Conservation (phyloP, 2,113 vertebrate genomes). For the Pollimyrus isidori region DNA sequence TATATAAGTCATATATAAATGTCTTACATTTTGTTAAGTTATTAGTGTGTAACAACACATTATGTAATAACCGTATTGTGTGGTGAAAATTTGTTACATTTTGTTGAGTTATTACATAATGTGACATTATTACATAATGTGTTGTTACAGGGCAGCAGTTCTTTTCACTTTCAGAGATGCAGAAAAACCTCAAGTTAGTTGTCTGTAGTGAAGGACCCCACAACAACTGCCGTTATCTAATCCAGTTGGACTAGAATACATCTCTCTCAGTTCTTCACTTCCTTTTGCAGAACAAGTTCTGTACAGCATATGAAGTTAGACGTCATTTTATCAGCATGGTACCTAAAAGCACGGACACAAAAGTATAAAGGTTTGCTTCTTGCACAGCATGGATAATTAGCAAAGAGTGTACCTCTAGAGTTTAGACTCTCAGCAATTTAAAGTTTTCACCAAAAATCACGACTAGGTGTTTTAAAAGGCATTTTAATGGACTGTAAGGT, state of each 20-base stretch:
- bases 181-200: not conserved
- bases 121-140: not conserved
- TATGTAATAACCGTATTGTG: not conserved
- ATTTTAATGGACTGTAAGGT: not conserved
- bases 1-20: not conserved
- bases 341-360: not conserved
- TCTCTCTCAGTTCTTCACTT: not conserved
- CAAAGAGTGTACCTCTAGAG: not conserved
- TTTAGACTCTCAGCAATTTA: not conserved
- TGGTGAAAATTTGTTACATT: not conserved
- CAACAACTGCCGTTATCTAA: not conserved
- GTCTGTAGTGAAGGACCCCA: not conserved
- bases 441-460: not conserved
- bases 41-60: not conserved
- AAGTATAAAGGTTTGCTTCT: not conserved
- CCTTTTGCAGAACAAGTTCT: not conserved
- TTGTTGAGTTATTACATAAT: not conserved
- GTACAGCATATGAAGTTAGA: not conserved
- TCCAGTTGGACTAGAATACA: not conserved
- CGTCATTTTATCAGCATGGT: not conserved
- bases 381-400: not conserved
- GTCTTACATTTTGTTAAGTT: not conserved
- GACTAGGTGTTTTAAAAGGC: not conserved
- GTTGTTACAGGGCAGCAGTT: not conserved
- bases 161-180: not conserved